Percentiles rank a stretch among this genome's conserved stretches.
phyloP scores from a whole-genome alignment of 2,113 vertebrate species.

The Nyctibius bracteatus region DNA sequence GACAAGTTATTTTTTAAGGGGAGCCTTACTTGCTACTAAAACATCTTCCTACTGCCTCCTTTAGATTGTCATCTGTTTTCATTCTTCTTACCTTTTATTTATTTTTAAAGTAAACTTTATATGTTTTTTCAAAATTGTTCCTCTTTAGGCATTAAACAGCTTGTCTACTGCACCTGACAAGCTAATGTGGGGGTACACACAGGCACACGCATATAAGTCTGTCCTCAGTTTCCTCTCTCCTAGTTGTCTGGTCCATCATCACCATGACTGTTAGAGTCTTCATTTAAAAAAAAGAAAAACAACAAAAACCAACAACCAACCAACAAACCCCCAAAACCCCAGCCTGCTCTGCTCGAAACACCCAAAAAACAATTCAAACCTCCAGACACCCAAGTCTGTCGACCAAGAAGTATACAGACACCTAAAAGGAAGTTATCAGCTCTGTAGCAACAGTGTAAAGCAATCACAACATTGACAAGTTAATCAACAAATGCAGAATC shows the following conservation, averaged over 20 bases:
- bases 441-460: neutral
- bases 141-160: neutral
- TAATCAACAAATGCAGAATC: neutral
- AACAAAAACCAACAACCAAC: neutral
- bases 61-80: neutral
- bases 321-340: neutral
- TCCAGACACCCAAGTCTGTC: neutral
- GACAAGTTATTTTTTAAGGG: neutral
- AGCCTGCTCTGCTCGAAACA: rapidly evolving
- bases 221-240: neutral
- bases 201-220: rapidly evolving
- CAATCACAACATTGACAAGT: neutral
- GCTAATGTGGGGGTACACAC: neutral
- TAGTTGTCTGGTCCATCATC: neutral
- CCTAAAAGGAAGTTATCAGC: neutral
- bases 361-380: neutral
- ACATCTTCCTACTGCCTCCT: neutral
- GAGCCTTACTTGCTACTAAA: neutral
- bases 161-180: neutral
- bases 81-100: neutral
- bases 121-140: neutral
- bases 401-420: neutral
- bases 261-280: neutral
- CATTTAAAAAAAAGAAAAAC: too few relatives aligned
- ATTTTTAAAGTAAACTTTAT: neutral